Base-by-base conservation (phyloP, 1,140 invertebrate genomes). In the Nephila pilipes region DNA sequence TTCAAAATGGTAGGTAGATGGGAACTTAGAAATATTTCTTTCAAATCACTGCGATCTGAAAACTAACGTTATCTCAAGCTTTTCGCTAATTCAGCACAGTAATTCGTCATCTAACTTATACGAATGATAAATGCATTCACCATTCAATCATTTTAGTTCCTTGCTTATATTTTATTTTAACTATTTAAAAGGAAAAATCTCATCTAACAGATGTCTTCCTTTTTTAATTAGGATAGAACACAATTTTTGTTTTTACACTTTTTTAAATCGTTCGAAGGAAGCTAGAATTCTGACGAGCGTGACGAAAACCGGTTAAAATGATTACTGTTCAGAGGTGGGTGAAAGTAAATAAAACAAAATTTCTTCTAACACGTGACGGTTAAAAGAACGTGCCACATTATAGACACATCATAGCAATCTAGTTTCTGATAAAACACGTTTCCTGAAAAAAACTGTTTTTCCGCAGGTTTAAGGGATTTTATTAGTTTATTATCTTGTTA, bases 221-320 rank as follows among this genome's bases (percentile, higher is more conserved):
- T 32, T 69, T 69, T 69, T 69, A 69, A 69, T 69, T 69, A 69
- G 65, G 29, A 29, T 69, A 29, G 14, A 25, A 20, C 6, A 3
- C 46, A 46, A 46, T 46, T 58, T 22, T 58, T 58, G 20, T 20
- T 58, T 16, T 58, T 58, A 18, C 20, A 22, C 5, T 58, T 22
- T 16, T 58, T 16, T 58, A 29, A 69, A 29, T 14, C 2, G 14
- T 32, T 69, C 65, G 10, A 4, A 32, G 14, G 25, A 69, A 69
- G 25, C 25, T n/a, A n/a, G 25, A 16, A 29, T 69, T 25, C 25
- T 25, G 14, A 12, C n/a, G 14, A 69, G 65, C 65, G 29, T 69
- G 29, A 69, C 65, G 65, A 69, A 69, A 69, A 69, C 65, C 65
- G 65, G 65, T 69, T 69, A 69, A 69, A 69, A 69, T 69, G 29